Evolutionary conservation across 2,888 invertebrate genomes (phyloP), one percentile per base, ranked within the genome.

Genomic region (Cephus sareptanus): DNA sequence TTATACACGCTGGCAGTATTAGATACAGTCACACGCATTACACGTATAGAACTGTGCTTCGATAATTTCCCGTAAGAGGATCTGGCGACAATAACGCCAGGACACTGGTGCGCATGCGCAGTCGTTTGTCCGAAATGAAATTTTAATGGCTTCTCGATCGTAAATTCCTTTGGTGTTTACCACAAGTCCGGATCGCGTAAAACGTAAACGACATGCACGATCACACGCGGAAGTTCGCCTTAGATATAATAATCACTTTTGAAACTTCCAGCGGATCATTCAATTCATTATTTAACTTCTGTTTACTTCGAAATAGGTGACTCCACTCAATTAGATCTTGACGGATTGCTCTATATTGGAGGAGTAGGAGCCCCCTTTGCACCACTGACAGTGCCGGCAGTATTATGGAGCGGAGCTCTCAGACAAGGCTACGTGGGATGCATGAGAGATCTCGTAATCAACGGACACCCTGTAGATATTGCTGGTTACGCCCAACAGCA

Each of bases 381-480:
- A 1, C 95, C 95, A 34, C 93, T 95, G 11, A 94, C 95, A 73
- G 94, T 97, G 76, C 98, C 98, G 0, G 94, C 97, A 2, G 96
- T 96, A 31, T 92, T 99, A 80, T 98, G 98, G 98, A 97, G 98
- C 0, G 98, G 96, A 0, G 96, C 96, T 11, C 92, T 98, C 77
- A 94, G 97, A 79, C 96, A 97, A 87, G 98, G 98, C 34, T 99
- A 97, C 90, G 98, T 98, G 11, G 99, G 98, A 3, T 99, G 98
- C 91, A 94, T 99, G 88, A 94, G 98, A 83, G 98, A 98, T 90
- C 93, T 99, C 86, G 95, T 96, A 83, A 93, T 98, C 88, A 98
- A 98, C 90, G 96, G 96, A 75, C 96, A 97, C 86, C 95, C 97
- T 0, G 95, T 98, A 81, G 98, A 98, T 90, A 94, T 99, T 80